Percentiles rank a stretch among this genome's conserved stretches.
phyloP scores from a whole-genome alignment of 2,797 vertebrate genomes.

The Schizopygopsis malacanthus region DNA sequence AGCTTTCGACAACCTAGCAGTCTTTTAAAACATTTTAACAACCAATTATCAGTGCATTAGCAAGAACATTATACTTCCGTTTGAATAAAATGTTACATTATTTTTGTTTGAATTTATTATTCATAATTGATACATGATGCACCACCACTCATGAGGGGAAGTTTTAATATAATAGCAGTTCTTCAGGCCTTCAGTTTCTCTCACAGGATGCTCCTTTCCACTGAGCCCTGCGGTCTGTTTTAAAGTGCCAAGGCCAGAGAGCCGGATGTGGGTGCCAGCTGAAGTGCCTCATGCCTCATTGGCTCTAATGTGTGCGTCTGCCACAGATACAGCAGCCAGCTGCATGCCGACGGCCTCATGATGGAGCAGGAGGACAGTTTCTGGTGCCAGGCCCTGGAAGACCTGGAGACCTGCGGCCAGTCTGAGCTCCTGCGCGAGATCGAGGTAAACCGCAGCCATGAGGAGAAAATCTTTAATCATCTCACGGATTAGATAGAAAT shows the following conservation, averaged over 20 bases:
- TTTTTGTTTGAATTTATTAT: too few species aligned
- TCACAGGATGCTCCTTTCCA: not conserved
- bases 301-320: conserved; percentile 16
- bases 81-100: too few species aligned
- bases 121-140: not conserved
- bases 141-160: not conserved
- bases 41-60: too few species aligned
- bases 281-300: conserved; percentile 51
- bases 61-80: too few species aligned
- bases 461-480: not conserved
- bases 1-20: too few species aligned
- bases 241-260: conserved; percentile 32
- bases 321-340: conserved; percentile 76
- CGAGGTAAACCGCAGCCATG: conserved; percentile 80
- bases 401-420: conserved; percentile 97
- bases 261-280: not conserved
- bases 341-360: conserved; percentile 85
- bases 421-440: conserved; percentile 96
- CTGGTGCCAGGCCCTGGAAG: conserved; percentile 97
- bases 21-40: too few species aligned
- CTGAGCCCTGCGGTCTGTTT: not conserved
- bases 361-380: conserved; percentile 91
- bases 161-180: not conserved
- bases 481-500: not conserved
- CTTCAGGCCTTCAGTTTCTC: not conserved